Evolutionary conservation across 2,113 vertebrate genomes (phyloP), one percentile per base, ranked within the genome.

Genomic region (Paralichthys olivaceus): DNA sequence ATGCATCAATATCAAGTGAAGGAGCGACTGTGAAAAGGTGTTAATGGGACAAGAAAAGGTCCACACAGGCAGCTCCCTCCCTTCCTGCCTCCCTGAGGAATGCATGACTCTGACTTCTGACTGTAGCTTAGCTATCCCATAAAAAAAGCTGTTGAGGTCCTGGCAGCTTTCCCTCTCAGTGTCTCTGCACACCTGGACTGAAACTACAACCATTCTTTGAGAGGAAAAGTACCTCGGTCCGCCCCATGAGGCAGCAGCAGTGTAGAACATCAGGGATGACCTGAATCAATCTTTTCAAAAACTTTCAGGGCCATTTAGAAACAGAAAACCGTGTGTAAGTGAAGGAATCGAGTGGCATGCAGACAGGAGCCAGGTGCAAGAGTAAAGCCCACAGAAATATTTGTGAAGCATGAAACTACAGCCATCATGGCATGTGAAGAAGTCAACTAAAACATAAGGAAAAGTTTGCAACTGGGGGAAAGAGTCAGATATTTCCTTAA

Each of bases 141-240:
- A 55, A 77, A 54, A 53, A 81, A 73, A 58, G 8, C 37, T 37
- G 15, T 34, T 34, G 45, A 58, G 26, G 37, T 64, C 32, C 43
- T 80, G 83, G 87, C 89, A 84, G 32, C 59, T 0, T 84, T 84
- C 79, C 55, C 63, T 59, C 14, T 60, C 55, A 32, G 47, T 63
- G 34, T 77, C 62, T 83, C 73, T 60, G 70, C 68, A 89, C 88
- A 91, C 86, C 89, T 93, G 89, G 79, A 72, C 71, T 80, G 5
- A 77, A 83, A 75, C 72, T 51, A 68, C 47, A 85, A 29, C 56
- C 71, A 49, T 26, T 62, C 19, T 57, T 76, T 28, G 20, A 55
- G 32, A 83, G 60, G 22, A 75, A 64, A 32, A 66, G 80, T 85
- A 79, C 79, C 51, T 72, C 23, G 22, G 57, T 25, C 59, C 53